These are phyloP conservation scores for Dinoponera quadriceps DNA, from an alignment of 1,140 invertebrate species.

Conservation along the genomic window DNA sequence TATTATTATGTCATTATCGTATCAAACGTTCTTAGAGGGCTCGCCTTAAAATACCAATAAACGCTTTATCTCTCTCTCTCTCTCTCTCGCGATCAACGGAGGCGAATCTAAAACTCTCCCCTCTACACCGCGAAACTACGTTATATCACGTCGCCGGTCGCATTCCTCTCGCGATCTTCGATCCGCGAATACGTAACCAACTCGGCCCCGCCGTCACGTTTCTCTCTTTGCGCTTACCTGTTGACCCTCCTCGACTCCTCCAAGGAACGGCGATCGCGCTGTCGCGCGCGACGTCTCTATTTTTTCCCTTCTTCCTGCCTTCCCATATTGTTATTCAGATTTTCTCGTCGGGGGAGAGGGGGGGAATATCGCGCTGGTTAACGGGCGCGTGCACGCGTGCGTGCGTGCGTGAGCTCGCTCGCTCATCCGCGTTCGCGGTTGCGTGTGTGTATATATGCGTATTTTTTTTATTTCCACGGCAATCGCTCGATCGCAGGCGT, in stretches of 20 bases:
- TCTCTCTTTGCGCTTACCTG: background rate
- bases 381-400: background rate
- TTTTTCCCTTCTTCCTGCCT: background rate
- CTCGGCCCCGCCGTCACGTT: background rate
- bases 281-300: background rate
- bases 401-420: too few relatives aligned
- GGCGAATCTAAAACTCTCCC: too few relatives aligned
- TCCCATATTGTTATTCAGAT: constrained; percentile 2
- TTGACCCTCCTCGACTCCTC: constrained; percentile 33
- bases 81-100: too few relatives aligned
- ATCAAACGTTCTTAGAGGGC: too few relatives aligned
- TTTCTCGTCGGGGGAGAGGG: constrained; percentile 13
- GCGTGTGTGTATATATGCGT: too few relatives aligned
- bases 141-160: background rate
- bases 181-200: background rate
- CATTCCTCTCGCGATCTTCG: background rate
- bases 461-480: constrained; percentile 51
- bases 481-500: constrained; percentile 75
- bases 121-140: too few relatives aligned
- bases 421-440: too few relatives aligned
- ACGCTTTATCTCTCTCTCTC: too few relatives aligned
- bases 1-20: too few relatives aligned
- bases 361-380: constrained; percentile 52
- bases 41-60: too few relatives aligned
- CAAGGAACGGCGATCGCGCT: constrained; percentile 19